These are phyloP conservation scores for Lutjanus campechanus DNA, from an alignment of 2,797 vertebrate genomes.

Conservation along the genomic window DNA sequence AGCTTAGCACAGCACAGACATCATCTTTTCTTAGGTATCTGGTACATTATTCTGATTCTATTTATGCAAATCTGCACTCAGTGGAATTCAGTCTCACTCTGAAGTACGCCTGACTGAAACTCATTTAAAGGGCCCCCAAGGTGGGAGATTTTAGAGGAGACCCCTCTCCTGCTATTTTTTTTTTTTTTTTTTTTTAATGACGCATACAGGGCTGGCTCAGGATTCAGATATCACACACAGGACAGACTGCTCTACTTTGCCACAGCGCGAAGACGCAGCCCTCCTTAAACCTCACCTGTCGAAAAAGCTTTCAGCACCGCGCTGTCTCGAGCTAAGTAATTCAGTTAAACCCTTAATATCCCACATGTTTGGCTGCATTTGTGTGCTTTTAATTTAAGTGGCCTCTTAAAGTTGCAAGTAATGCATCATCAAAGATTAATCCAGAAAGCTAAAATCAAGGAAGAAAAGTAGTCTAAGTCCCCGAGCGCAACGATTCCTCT, in stretches of 20 bases:
- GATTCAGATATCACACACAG: conserved; percentile 55
- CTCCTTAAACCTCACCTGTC: conserved; percentile 44
- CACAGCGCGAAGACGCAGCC: conserved; percentile 2
- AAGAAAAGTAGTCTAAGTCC: conserved; percentile 52
- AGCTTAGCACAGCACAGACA: conserved; percentile 57
- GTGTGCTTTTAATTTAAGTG: conserved; percentile 69
- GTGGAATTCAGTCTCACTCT: conserved; percentile 68
- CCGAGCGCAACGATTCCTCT: conserved; percentile 36
- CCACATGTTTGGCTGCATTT: conserved; percentile 52
- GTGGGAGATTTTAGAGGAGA: conserved; percentile 63
- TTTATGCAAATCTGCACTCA: conserved; percentile 79
- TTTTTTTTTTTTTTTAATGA: conserved; percentile 59
- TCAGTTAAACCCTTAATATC: conserved; percentile 49
- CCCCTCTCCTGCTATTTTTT: conserved; percentile 55
- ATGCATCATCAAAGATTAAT: conserved; percentile 71
- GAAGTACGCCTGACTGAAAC: conserved; percentile 71
- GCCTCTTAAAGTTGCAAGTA: conserved; percentile 57
- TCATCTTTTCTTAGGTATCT: conserved; percentile 65
- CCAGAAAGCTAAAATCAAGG: conserved; percentile 51
- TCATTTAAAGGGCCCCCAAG: conserved; percentile 77
- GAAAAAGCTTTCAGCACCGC: conserved; percentile 29
- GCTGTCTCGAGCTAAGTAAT: conserved; percentile 16
- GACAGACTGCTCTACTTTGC: conserved; percentile 48
- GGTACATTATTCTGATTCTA: conserved; percentile 72
- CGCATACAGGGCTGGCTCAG: conserved; percentile 29